phyloP scores from a whole-genome alignment of 2,797 vertebrate genomes.

The Chelon auratus region DNA sequence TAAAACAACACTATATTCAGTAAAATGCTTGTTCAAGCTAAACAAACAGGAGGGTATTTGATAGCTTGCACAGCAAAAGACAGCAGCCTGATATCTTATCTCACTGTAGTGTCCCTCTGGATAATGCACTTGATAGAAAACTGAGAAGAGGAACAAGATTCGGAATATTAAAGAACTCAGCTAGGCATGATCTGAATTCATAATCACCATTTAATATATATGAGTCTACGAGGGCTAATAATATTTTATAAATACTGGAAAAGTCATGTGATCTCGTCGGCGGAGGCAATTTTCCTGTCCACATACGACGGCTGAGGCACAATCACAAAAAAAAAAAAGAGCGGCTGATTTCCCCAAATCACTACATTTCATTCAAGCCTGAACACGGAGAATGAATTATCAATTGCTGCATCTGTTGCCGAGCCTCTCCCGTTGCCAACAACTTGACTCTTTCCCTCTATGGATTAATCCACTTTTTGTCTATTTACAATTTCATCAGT shows the following conservation, averaged over 20 bases:
- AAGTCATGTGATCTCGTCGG: constrained; percentile 32
- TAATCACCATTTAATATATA: constrained; percentile 41
- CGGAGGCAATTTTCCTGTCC: constrained; percentile 30
- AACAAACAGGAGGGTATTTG: constrained; percentile 42
- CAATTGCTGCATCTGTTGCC: constrained; percentile 78
- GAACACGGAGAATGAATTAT: constrained; percentile 68
- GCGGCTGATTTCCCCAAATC: constrained; percentile 54
- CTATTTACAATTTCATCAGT: constrained; percentile 82
- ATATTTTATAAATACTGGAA: constrained; percentile 42
- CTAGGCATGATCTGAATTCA: constrained; percentile 58
- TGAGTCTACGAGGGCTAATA: constrained; percentile 24
- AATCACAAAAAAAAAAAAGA: neutral
- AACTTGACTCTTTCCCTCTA: constrained; percentile 65
- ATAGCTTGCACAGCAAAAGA: constrained; percentile 38
- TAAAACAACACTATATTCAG: constrained; percentile 27
- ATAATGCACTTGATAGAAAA: constrained; percentile 52
- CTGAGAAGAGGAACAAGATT: constrained; percentile 36
- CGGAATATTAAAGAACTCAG: constrained; percentile 56
- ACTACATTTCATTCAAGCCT: constrained; percentile 66
- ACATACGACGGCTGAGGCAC: constrained; percentile 15
- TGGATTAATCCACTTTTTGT: constrained; percentile 77
- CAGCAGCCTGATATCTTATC: constrained; percentile 32
- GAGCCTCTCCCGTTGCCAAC: constrained; percentile 64
- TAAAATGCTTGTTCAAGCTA: constrained; percentile 39
- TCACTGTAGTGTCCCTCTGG: constrained; percentile 21